phyloP scores from a whole-genome alignment of 2,888 invertebrate species.

The Actias luna region DNA sequence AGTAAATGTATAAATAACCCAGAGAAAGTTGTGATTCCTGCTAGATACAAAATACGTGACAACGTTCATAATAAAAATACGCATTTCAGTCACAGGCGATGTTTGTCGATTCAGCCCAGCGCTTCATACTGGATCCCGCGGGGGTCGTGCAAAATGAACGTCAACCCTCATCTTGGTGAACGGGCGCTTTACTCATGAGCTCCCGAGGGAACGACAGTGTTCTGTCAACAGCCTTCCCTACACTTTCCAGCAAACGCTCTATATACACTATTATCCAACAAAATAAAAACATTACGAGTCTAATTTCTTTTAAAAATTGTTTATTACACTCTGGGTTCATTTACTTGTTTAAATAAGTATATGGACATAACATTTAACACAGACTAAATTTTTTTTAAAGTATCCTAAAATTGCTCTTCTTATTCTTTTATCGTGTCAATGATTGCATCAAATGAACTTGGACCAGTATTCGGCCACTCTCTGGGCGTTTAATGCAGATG shows the following conservation, averaged over 20 bases:
- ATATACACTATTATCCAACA: not conserved
- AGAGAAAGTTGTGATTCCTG: not conserved
- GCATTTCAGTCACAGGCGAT: constrained; percentile 1
- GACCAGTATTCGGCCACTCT: no score
- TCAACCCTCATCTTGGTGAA: constrained; percentile 14
- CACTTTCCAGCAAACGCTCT: not conserved
- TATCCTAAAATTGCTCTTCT: no score
- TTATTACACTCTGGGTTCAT: not conserved
- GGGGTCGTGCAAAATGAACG: constrained; percentile 12
- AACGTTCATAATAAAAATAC: not conserved
- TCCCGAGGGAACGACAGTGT: not conserved
- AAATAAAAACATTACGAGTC: not conserved
- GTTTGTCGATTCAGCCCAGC: constrained; percentile 4
- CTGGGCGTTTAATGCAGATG: no score
- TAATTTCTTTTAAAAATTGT: not conserved
- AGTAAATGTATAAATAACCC: not conserved
- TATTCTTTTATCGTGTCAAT: no score
- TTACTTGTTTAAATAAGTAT: not conserved
- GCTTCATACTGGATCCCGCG: constrained; percentile 3
- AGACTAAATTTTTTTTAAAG: no score
- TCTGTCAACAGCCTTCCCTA: constrained; percentile 7
- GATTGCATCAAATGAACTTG: no score
- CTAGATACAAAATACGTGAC: not conserved
- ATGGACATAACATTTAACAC: not conserved
- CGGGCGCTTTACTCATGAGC: constrained; percentile 15